Evolutionary conservation across 2,888 invertebrate genomes (phyloP).

Genomic region (Limnephilus auricula): DNA sequence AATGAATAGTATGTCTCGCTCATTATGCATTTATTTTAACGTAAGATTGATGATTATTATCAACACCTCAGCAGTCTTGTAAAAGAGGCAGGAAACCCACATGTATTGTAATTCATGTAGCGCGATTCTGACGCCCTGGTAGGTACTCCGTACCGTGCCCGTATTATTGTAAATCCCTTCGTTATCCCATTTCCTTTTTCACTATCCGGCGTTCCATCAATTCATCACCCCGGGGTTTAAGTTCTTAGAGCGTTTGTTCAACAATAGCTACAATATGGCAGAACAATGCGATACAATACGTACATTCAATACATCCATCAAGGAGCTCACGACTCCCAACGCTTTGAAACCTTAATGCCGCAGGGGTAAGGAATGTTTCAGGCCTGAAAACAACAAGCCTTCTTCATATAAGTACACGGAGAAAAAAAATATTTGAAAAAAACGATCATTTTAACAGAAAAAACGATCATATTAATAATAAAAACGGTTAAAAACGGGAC

Average conservation of each 20-base stretch:
- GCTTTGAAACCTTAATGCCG: slow-evolving; percentile 6
- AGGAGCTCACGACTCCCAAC: slow-evolving; percentile 45
- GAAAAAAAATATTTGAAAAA: too few relatives aligned
- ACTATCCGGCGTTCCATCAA: slow-evolving; percentile 56
- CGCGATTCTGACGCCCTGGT: neutral
- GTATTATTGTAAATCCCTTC: slow-evolving; percentile 13
- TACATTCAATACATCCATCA: slow-evolving; percentile 61
- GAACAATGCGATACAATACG: slow-evolving; percentile 49
- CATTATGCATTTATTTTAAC: too few relatives aligned
- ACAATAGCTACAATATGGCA: slow-evolving; percentile 53
- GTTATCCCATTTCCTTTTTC: slow-evolving; percentile 44
- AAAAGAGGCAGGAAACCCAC: neutral
- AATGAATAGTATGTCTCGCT: too few relatives aligned
- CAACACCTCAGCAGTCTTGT: neutral
- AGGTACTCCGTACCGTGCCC: neutral
- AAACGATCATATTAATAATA: too few relatives aligned
- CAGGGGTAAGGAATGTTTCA: neutral
- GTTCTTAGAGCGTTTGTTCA: slow-evolving; percentile 59
- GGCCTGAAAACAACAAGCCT: neutral
- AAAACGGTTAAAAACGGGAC: too few relatives aligned
- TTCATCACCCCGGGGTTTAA: slow-evolving; percentile 60
- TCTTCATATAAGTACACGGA: neutral
- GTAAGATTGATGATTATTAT: neutral
- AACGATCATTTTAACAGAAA: too few relatives aligned
- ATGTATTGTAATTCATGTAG: neutral